Conservation (phyloP, 2,888 invertebrate genomes). For the Ophion slaviceki region DNA sequence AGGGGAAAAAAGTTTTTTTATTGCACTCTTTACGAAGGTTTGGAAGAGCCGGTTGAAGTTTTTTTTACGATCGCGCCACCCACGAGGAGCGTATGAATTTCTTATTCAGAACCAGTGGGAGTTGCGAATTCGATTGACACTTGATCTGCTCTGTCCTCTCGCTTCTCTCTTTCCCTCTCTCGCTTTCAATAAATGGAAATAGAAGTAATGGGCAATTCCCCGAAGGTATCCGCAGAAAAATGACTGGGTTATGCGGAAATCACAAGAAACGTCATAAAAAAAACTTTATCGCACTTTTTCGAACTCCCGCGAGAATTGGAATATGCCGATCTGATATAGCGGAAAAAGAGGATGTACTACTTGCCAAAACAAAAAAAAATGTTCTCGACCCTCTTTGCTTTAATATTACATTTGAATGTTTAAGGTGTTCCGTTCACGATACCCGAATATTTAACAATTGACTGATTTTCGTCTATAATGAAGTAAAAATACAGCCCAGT, state of each 20-base stretch:
- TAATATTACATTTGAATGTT: too few relatives aligned
- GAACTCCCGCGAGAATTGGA: not conserved
- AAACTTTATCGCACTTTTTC: conserved; percentile 36
- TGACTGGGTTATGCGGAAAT: conserved; percentile 28
- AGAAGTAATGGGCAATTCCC: conserved; percentile 49
- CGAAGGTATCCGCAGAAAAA: conserved; percentile 47
- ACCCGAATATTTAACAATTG: too few relatives aligned
- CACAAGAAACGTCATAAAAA: conserved; percentile 36
- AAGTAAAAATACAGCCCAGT: too few relatives aligned
- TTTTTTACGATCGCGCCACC: conserved; percentile 19
- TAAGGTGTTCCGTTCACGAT: too few relatives aligned
- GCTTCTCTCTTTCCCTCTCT: not conserved
- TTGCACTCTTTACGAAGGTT: not conserved
- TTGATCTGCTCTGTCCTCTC: conserved; percentile 51
- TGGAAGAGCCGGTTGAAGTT: not conserved
- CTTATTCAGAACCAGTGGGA: conserved; percentile 48
- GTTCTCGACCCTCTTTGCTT: too few relatives aligned
- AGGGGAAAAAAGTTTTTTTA: not conserved
- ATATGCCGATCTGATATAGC: not conserved
- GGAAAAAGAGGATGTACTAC: not conserved
- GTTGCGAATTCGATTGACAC: conserved; percentile 72
- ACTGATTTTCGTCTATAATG: too few relatives aligned
- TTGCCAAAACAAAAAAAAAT: not conserved
- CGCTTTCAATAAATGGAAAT: conserved; percentile 47
- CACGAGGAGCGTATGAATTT: conserved; percentile 44